Conservation (phyloP, 2,888 invertebrate genomes). For the Molanna angustata region DNA sequence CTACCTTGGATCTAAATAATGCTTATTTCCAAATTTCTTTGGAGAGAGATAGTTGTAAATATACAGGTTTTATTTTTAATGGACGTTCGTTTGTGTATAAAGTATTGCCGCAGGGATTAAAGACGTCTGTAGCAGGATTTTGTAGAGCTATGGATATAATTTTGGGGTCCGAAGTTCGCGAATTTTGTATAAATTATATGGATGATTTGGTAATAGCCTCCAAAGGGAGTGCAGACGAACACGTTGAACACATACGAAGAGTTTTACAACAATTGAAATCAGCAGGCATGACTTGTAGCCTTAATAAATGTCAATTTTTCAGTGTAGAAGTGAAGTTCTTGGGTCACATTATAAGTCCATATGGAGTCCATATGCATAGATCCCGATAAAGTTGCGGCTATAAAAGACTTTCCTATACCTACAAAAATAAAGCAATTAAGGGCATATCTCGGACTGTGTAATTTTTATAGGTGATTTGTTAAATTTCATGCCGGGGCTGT, state of each 20-base stretch:
- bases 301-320: slow-evolving; percentile 18
- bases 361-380: slow-evolving; percentile 29
- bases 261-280: slow-evolving; percentile 1
- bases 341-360: slow-evolving; percentile 21
- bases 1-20: slow-evolving; percentile 33
- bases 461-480: slow-evolving; percentile 6
- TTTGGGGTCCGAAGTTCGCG: slow-evolving; percentile 24
- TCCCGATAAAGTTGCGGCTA: slow-evolving; percentile 25
- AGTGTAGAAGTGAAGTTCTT: not conserved
- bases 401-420: slow-evolving; percentile 32
- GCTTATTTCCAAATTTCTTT: slow-evolving; percentile 26
- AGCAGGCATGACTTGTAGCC: slow-evolving; percentile 27
- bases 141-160: slow-evolving; percentile 35
- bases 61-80: slow-evolving; percentile 24
- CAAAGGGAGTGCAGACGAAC: slow-evolving; percentile 6
- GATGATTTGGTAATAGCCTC: not conserved
- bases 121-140: slow-evolving; percentile 33
- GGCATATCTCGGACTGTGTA: slow-evolving; percentile 5
- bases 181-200: slow-evolving; percentile 15
- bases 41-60: slow-evolving; percentile 15
- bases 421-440: slow-evolving; percentile 27
- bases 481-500: not conserved
- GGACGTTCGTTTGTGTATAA: slow-evolving; percentile 17
- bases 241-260: not conserved
- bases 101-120: slow-evolving; percentile 8